A percentile compares a stretch with the other conserved stretches of the same genome.
Evolutionary conservation across 2,113 vertebrate species (phyloP).

Genomic region (Datnioides undecimradiatus): DNA sequence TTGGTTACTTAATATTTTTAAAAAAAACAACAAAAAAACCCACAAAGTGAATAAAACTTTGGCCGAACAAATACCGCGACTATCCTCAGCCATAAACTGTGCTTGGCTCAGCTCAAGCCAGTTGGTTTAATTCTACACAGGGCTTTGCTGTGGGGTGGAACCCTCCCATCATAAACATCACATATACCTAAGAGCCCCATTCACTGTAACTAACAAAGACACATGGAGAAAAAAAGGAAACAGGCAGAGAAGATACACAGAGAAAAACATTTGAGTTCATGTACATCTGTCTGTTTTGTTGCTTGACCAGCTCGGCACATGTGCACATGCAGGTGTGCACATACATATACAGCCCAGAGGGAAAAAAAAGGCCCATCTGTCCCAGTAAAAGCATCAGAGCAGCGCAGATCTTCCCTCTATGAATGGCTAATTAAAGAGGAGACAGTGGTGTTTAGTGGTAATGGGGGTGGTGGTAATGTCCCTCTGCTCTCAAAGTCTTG

Average conservation of each 20-base stretch:
- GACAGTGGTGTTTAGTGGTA: conserved; percentile 75
- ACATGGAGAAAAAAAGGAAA: neutral
- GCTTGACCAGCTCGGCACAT: neutral
- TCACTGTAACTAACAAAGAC: conserved; percentile 38
- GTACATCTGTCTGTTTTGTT: conserved; percentile 22
- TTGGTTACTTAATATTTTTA: neutral
- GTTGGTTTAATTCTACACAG: conserved; percentile 10
- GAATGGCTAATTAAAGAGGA: conserved; percentile 80
- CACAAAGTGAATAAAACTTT: neutral
- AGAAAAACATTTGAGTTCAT: conserved; percentile 6
- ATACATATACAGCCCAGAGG: conserved; percentile 13
- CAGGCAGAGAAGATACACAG: neutral
- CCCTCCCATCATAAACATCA: conserved; percentile 41
- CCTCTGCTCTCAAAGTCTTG: conserved; percentile 53
- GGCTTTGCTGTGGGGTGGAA: conserved; percentile 18
- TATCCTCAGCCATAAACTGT: neutral
- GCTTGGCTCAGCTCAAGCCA: conserved; percentile 1
- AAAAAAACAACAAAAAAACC: too few relatives aligned
- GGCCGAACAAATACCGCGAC: neutral
- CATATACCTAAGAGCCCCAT: conserved; percentile 29
- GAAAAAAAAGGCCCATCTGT: conserved; percentile 49
- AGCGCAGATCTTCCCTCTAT: conserved; percentile 66
- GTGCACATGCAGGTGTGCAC: conserved; percentile 41
- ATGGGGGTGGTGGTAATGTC: conserved; percentile 63
- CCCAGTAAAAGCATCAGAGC: conserved; percentile 68